Evolutionary conservation across 2,888 invertebrate species (phyloP), one percentile per base, ranked within the genome.

Genomic region (Oscheius myriophilus): DNA sequence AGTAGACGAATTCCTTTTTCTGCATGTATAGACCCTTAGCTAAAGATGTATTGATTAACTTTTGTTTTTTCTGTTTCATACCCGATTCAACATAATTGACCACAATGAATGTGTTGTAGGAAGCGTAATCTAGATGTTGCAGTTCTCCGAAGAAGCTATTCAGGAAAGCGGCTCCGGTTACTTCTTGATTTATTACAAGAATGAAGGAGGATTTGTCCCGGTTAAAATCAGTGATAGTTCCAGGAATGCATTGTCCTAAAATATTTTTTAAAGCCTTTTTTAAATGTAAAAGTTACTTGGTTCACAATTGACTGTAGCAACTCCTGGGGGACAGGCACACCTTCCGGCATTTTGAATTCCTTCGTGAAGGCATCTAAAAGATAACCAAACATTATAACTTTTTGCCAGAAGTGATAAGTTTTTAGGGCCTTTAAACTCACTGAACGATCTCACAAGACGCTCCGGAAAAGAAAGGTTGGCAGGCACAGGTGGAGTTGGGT

Each of bases 401-500:
- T 18, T 18, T 57, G 6, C 4, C 1, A 6, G 1, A 46, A 46
- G 6, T 46, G 46, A 21, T 21, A n/a, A 46, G n/a, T 18, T 18
- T 21, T 21, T 4, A 11, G 46, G 6, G 57, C n/a, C 4, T n/a
- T 18, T 16, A 39, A 57, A 57, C 57, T 6, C 43, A 57, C 57
- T 57, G 57, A 4, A 41, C 42, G 1, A 41, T 39, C 18, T 57
- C 42, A 39, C 75, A 75, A 23, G 63, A 45, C 39, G 65, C 65
- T 49, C 75, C 75, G 14, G 65, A 68, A 51, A 58, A 55, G 51
- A 72, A 75, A n/a, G 67, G 67, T 39, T 54, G 16, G 51, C 75
- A 75, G 12, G 75, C 59, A 33, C 75, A 75, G 11, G 75, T 75
- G 21, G 68, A 65, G 55, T 75, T 75, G 21, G 75, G 73, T 1